A percentile compares a stretch with the other conserved stretches of the same genome.
These are phyloP conservation scores for Sinelater perroti DNA, from an alignment of 2,888 invertebrate species.

Conservation along the genomic window DNA sequence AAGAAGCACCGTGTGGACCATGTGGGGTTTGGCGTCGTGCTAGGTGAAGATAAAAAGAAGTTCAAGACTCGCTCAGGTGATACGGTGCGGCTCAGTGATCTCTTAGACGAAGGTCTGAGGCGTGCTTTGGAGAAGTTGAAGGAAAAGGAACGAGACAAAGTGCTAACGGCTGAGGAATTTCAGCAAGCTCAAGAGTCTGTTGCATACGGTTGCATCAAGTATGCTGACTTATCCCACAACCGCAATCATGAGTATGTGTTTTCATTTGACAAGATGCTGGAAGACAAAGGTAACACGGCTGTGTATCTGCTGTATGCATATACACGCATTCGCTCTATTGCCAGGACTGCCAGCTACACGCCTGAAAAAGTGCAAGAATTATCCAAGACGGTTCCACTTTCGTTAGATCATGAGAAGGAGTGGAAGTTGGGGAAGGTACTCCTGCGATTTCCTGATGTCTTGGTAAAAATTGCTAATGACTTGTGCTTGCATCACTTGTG, in stretches of 20 bases:
- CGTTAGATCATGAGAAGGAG: conserved; percentile 89
- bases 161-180: conserved; percentile 82
- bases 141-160: conserved; percentile 88
- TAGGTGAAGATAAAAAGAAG: conserved; percentile 98
- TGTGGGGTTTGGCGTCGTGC: conserved; percentile 95
- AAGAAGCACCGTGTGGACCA: conserved; percentile 79
- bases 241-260: conserved; percentile 95
- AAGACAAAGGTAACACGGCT: conserved; percentile 98
- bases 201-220: conserved; percentile 98
- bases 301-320: conserved; percentile 95
- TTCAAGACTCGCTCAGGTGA: conserved; percentile 99
- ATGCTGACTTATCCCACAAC: conserved; percentile 95
- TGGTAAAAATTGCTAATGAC: conserved; percentile 83
- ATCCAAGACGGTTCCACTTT: conserved; percentile 67
- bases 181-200: conserved; percentile 86
- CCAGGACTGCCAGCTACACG: conserved; percentile 77
- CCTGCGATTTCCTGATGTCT: conserved; percentile 85
- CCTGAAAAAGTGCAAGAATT: conserved; percentile 70
- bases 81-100: conserved; percentile 81
- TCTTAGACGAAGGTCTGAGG: conserved; percentile 91
- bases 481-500: conserved; percentile 88
- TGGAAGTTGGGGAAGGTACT: conserved; percentile 92
- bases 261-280: conserved; percentile 99
- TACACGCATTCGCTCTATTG: conserved; percentile 92
- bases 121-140: conserved; percentile 82